Evolutionary conservation across 2,113 vertebrate species (phyloP), one percentile per base, ranked within the genome.

Genomic region (Hippopotamus amphibius): DNA sequence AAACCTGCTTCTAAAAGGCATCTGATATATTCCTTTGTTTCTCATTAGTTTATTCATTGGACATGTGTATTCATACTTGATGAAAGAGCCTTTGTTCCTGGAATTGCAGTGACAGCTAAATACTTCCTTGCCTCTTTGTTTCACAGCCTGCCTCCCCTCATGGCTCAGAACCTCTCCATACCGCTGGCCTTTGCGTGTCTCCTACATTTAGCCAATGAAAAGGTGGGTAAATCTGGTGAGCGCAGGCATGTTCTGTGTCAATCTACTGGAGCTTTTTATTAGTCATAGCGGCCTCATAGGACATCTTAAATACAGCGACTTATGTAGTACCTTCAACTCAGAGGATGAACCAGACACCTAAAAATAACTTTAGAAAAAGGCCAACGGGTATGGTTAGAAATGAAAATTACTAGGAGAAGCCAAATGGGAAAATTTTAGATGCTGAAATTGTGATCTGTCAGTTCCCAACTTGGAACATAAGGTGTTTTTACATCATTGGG

Each of bases 191-290:
- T 99, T 41, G 98, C 99, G 1, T 99, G 99, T 93, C 99, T 99
- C 90, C 98, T 99, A 93, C 99, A 99, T 76, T 97, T 99, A 69
- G 99, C 99, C 79, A 99, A 99, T 37, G 99, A 99, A 98, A 99
- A 99, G 99, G 99, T 99, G 93, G 96, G 99, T 26, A 3, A 37
- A 0, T 16, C 3, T 43, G 74, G 72, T 53, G 66, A 84, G 37
- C 26, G 0, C 4, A 13, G 46, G 13, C 21, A 0, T 55, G 14
- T 50, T 48, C 16, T 33, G 26, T 74, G n/a, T 30, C 53, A 7
- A 2, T 26, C 85, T 59, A 4, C 55, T 61, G 28, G 33, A 66
- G 24, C 65, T 46, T 71, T 48, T 69, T 22, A 46, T 28, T 41
- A 50, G 37, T 37, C 48, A 2, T 63, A 11, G 55, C 26, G 13